Conservation (phyloP, 2,113 vertebrate species). For the Tragelaphus imberbis region DNA sequence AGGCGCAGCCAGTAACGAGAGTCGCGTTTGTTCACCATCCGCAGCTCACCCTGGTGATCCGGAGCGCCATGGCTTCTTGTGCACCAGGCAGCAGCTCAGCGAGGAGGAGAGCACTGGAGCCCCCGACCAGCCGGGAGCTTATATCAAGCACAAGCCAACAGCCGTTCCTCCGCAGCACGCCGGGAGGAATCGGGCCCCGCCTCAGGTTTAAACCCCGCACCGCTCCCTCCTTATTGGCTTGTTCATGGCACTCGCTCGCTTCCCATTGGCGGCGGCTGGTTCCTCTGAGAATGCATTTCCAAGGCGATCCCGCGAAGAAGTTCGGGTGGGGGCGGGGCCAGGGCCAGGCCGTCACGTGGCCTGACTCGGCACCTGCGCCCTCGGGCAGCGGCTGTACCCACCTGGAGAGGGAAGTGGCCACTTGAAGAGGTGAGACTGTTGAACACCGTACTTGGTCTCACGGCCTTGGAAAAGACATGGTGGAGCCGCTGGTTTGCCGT, state of each 20-base stretch:
- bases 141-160: background rate
- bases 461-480: no score
- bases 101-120: background rate
- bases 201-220: constrained; percentile 67
- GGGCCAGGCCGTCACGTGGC: background rate
- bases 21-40: background rate
- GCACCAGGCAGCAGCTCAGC: background rate
- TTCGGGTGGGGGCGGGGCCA: constrained; percentile 8
- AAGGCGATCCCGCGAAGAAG: background rate
- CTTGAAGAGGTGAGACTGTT: accelerated
- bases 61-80: constrained; percentile 66
- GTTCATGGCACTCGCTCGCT: constrained; percentile 61
- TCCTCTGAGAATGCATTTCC: constrained; percentile 65
- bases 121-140: background rate
- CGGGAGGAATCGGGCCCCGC: background rate
- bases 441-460: accelerated
- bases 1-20: background rate
- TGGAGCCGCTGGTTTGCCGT: no score
- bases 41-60: constrained; percentile 69
- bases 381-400: accelerated
- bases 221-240: constrained; percentile 56
- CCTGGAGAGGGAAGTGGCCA: accelerated
- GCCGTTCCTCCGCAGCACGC: constrained; percentile 61
- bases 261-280: constrained; percentile 50
- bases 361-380: background rate